Percentiles rank a stretch among this genome's conserved stretches.
Evolutionary conservation across 1,140 invertebrate genomes (phyloP).

Genomic region (Trichogramma pretiosum): DNA sequence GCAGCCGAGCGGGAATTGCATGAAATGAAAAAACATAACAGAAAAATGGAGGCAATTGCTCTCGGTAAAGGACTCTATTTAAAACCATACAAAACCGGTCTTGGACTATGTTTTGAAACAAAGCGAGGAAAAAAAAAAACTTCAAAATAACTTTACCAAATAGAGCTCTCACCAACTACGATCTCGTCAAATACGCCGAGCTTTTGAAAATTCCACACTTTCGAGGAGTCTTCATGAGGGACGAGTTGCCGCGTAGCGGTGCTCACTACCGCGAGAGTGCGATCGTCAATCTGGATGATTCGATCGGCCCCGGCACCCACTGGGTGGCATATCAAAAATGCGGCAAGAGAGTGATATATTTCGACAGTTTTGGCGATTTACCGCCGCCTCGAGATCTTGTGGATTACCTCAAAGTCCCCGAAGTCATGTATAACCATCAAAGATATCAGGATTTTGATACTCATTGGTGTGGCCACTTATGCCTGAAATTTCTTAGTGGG

Average conservation of each 20-base stretch:
- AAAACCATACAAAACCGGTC: slow-evolving; percentile 22
- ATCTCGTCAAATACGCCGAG: slow-evolving; percentile 14
- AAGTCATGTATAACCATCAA: too few relatives aligned
- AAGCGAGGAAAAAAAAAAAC: neutral
- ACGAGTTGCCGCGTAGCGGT: slow-evolving; percentile 12
- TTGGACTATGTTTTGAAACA: neutral
- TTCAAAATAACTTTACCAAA: neutral
- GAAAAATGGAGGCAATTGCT: too few relatives aligned
- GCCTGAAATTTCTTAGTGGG: too few relatives aligned
- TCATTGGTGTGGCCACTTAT: too few relatives aligned
- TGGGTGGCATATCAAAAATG: slow-evolving; percentile 28
- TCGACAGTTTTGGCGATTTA: slow-evolving; percentile 25
- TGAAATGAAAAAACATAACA: too few relatives aligned
- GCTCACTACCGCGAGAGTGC: neutral
- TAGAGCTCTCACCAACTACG: slow-evolving; percentile 17
- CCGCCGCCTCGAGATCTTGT: too few relatives aligned
- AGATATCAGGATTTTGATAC: too few relatives aligned
- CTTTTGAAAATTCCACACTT: slow-evolving; percentile 20
- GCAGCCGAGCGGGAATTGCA: too few relatives aligned
- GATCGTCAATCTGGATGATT: neutral
- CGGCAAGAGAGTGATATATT: slow-evolving; percentile 19
- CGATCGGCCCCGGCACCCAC: slow-evolving; percentile 22
- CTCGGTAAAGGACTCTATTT: too few relatives aligned
- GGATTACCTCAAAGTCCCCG: too few relatives aligned
- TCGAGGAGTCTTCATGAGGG: slow-evolving; percentile 22